These are phyloP conservation scores for Ptychoptera contaminata DNA, from an alignment of 2,888 invertebrate species.

Conservation along the genomic window DNA sequence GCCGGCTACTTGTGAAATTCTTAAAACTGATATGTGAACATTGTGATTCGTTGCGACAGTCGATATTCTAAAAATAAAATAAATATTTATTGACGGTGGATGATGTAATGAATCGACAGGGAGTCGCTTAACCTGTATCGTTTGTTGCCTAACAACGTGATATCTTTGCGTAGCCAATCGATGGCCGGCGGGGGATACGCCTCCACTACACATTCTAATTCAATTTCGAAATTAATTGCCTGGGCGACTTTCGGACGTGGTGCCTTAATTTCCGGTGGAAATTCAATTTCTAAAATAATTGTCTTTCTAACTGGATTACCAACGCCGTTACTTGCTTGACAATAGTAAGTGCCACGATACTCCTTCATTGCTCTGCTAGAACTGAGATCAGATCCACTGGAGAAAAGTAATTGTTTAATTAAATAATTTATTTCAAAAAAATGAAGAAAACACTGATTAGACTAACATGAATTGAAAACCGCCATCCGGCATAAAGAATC, in stretches of 20 bases:
- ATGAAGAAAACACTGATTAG: slow-evolving; percentile 5
- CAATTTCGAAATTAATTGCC: slow-evolving; percentile 19
- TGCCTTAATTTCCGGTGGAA: slow-evolving; percentile 25
- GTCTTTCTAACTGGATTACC: slow-evolving; percentile 24
- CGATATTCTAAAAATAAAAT: not conserved
- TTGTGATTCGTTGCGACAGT: not conserved
- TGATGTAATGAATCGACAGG: not conserved
- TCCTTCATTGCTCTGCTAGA: slow-evolving; percentile 12
- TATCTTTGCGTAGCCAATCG: slow-evolving; percentile 18
- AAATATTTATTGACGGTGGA: not conserved
- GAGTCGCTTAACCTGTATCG: slow-evolving; percentile 8
- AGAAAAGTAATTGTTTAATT: not conserved
- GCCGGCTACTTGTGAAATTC: not conserved
- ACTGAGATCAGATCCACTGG: slow-evolving; percentile 19
- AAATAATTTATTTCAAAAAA: not conserved
- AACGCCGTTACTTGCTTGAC: slow-evolving; percentile 27
- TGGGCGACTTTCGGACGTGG: slow-evolving; percentile 28
- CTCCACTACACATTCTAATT: slow-evolving; percentile 27
- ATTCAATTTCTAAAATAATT: slow-evolving; percentile 27
- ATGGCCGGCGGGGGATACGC: slow-evolving; percentile 28
- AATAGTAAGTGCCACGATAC: slow-evolving; percentile 28
- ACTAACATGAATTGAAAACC: slow-evolving; percentile 14
- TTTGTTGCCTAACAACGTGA: slow-evolving; percentile 6
- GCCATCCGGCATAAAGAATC: slow-evolving; percentile 33
- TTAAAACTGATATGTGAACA: not conserved